Conservation (phyloP, 2,888 invertebrate genomes). For the Baccha elongata region DNA sequence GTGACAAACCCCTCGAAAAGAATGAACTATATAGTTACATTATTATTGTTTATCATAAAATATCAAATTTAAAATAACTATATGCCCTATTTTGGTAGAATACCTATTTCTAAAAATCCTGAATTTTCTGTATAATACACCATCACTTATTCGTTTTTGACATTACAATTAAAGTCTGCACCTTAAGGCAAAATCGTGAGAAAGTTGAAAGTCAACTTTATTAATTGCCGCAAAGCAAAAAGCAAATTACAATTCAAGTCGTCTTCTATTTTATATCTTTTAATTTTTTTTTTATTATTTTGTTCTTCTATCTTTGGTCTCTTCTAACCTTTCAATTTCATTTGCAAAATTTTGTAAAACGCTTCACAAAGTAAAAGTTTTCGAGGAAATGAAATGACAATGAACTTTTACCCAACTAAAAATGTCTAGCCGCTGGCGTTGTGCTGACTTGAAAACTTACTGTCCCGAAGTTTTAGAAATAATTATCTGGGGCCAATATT, state of each 20-base stretch:
- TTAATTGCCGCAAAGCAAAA: slow-evolving; percentile 68
- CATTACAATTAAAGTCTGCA: slow-evolving; percentile 62
- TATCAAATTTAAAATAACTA: no score
- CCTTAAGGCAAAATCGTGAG: slow-evolving; percentile 52
- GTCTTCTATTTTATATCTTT: slow-evolving; percentile 38
- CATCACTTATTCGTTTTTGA: slow-evolving; percentile 32
- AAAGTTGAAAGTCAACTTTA: slow-evolving; percentile 67
- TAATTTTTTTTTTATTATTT: not conserved
- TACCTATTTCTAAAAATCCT: not conserved
- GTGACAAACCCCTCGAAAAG: no score
- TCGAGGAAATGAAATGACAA: slow-evolving; percentile 69
- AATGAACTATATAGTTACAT: no score
- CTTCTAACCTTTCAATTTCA: slow-evolving; percentile 61
- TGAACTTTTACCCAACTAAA: slow-evolving; percentile 70
- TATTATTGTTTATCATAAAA: no score
- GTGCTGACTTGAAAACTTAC: slow-evolving; percentile 46
- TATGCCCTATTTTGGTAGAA: no score
- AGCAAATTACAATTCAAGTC: slow-evolving; percentile 67
- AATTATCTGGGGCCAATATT: slow-evolving; percentile 59
- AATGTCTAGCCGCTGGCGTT: slow-evolving; percentile 66
- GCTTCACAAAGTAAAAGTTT: slow-evolving; percentile 68
- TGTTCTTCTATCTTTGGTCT: not conserved
- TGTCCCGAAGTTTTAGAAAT: slow-evolving; percentile 40
- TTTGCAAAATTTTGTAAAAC: slow-evolving; percentile 63
- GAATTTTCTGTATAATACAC: no score